These are phyloP conservation scores for Battus philenor DNA, from an alignment of 1,140 invertebrate species.

Conservation along the genomic window DNA sequence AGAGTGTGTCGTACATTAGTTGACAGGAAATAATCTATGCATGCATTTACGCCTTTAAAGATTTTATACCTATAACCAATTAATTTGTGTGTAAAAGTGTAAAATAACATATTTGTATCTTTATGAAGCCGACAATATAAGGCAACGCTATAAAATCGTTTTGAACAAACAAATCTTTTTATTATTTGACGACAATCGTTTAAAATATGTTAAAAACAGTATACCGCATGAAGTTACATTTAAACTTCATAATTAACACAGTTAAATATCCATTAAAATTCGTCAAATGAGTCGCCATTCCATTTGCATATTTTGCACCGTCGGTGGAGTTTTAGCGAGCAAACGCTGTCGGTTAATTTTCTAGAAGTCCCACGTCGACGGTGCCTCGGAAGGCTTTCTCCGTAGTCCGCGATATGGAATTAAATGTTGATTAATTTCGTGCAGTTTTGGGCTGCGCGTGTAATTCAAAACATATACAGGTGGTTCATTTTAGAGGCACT, in stretches of 20 bases:
- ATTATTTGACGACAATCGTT: too few relatives aligned
- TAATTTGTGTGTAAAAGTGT: too few relatives aligned
- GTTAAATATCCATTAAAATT: slow-evolving; percentile 74
- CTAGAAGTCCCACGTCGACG: slow-evolving; percentile 51
- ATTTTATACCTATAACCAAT: too few relatives aligned
- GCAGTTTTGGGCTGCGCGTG: slow-evolving; percentile 35
- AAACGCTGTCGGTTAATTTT: slow-evolving; percentile 55
- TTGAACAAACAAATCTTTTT: too few relatives aligned
- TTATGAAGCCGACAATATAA: too few relatives aligned
- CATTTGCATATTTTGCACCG: slow-evolving; percentile 70
- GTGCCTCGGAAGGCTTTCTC: slow-evolving; percentile 41
- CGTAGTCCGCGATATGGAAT: slow-evolving; percentile 49
- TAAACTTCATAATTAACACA: slow-evolving; percentile 68
- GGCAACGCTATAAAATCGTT: too few relatives aligned
- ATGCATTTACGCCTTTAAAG: too few relatives aligned
- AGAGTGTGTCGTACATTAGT: too few relatives aligned
- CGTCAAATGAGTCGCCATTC: slow-evolving; percentile 68
- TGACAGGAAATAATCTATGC: too few relatives aligned
- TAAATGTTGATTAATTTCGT: slow-evolving; percentile 72
- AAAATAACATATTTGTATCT: background rate
- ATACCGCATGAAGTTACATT: slow-evolving; percentile 47
- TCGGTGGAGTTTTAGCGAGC: slow-evolving; percentile 43
- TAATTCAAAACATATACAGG: slow-evolving; percentile 22
- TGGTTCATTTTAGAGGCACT: slow-evolving; percentile 48
- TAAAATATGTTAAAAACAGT: too few relatives aligned